phyloP scores from a whole-genome alignment of 2,888 invertebrate genomes.

The Parnassius mnemosyne region DNA sequence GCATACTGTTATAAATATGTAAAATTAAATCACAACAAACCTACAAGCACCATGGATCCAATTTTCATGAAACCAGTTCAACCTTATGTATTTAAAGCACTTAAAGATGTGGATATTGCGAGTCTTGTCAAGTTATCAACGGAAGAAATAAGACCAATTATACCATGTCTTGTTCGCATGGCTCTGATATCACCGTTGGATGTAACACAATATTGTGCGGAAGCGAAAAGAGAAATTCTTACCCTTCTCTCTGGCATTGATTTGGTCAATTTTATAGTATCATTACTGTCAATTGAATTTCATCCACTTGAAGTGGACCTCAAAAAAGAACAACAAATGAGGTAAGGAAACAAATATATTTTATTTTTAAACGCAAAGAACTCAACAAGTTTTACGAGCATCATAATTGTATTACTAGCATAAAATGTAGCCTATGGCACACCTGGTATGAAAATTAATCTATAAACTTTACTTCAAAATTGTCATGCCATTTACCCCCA shows the following conservation, averaged over 20 bases:
- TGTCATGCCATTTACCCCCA: too few species aligned
- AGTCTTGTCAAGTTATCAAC: conserved; percentile 86
- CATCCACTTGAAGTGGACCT: conserved; percentile 95
- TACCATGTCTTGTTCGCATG: conserved; percentile 96
- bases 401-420: too few species aligned
- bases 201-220: conserved; percentile 89
- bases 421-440: too few species aligned
- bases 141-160: conserved; percentile 91
- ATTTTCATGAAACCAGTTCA: conserved; percentile 80
- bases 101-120: conserved; percentile 90
- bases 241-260: conserved; percentile 95
- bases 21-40: background rate
- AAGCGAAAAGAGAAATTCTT: conserved; percentile 91
- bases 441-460: too few species aligned
- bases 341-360: conserved; percentile 65
- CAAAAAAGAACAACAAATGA: conserved; percentile 93
- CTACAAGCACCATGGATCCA: conserved; percentile 45
- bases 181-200: conserved; percentile 93
- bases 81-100: conserved; percentile 87
- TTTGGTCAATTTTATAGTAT: conserved; percentile 96
- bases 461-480: too few species aligned
- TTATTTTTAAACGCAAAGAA: too few species aligned
- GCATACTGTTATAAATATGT: too few species aligned
- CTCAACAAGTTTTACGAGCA: too few species aligned
- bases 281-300: conserved; percentile 95